Evolutionary conservation across 2,888 invertebrate genomes (phyloP).

Genomic region (Ormia ochracea): DNA sequence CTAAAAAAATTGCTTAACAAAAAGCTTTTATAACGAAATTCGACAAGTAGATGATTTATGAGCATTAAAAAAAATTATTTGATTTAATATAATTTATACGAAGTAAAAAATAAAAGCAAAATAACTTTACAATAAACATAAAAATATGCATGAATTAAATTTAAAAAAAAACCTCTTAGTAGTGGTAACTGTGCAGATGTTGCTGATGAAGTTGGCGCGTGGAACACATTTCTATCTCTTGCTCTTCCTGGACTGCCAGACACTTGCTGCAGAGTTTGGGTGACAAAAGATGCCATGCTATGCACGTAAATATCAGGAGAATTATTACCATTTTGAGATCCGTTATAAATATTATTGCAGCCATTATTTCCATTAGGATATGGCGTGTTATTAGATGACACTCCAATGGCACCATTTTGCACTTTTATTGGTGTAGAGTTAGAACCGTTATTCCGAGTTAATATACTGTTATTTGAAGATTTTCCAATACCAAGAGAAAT

Average conservation of each 20-base stretch:
- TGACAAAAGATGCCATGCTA: slow-evolving; percentile 64
- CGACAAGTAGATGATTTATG: not conserved
- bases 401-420: slow-evolving; percentile 27
- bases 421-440: slow-evolving; percentile 8
- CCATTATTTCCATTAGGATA: slow-evolving; percentile 65
- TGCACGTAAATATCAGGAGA: not conserved
- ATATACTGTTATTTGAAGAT: slow-evolving; percentile 36
- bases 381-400: slow-evolving; percentile 27
- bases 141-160: slow-evolving; percentile 27
- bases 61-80: not conserved
- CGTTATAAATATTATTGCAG: not conserved
- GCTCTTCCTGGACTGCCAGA: slow-evolving; percentile 77
- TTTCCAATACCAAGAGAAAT: slow-evolving; percentile 71
- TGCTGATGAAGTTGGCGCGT: slow-evolving; percentile 72
- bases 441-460: slow-evolving; percentile 49
- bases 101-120: slow-evolving; percentile 12
- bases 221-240: slow-evolving; percentile 76
- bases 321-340: slow-evolving; percentile 8
- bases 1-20: too few relatives aligned
- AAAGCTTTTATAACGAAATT: too few relatives aligned
- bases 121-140: not conserved
- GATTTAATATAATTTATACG: slow-evolving; percentile 15
- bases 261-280: slow-evolving; percentile 74
- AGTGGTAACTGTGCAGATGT: slow-evolving; percentile 74
- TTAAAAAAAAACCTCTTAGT: slow-evolving; percentile 76